Percentiles rank a stretch among this genome's conserved stretches.
phyloP scores from a whole-genome alignment of 2,113 vertebrate genomes.

The Malaclemys terrapin region DNA sequence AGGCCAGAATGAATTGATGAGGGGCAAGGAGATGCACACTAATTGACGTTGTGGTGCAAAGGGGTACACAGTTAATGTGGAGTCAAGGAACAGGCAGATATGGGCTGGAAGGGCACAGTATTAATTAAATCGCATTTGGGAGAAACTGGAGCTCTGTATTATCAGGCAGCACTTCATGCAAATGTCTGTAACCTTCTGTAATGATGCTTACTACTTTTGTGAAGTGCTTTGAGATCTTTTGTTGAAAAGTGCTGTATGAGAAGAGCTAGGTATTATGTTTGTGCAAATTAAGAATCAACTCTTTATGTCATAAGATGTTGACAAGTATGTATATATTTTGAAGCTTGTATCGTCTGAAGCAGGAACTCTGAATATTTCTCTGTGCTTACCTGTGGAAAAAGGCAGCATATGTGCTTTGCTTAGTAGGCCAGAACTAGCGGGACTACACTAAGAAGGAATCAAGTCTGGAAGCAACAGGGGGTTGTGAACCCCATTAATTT shows the following conservation, averaged over 20 bases:
- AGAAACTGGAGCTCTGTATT: not conserved
- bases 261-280: not conserved
- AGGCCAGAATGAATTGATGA: not conserved
- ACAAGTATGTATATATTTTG: not conserved
- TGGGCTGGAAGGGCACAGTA: not conserved
- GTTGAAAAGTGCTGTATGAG: not conserved
- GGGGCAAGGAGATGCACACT: not conserved
- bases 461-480: not conserved
- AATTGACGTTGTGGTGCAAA: not conserved
- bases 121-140: not conserved
- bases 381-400: not conserved
- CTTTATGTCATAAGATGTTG: not conserved
- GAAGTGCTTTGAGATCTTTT: not conserved
- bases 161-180: not conserved
- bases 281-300: not conserved
- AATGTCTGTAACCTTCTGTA: not conserved
- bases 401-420: not conserved
- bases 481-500: not conserved
- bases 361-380: not conserved
- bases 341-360: not conserved
- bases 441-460: not conserved
- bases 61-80: not conserved
- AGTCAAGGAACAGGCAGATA: not conserved
- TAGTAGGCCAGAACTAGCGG: accelerated
- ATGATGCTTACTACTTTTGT: not conserved